Conservation (phyloP, 2,113 vertebrate species). For the Grallaria varia region DNA sequence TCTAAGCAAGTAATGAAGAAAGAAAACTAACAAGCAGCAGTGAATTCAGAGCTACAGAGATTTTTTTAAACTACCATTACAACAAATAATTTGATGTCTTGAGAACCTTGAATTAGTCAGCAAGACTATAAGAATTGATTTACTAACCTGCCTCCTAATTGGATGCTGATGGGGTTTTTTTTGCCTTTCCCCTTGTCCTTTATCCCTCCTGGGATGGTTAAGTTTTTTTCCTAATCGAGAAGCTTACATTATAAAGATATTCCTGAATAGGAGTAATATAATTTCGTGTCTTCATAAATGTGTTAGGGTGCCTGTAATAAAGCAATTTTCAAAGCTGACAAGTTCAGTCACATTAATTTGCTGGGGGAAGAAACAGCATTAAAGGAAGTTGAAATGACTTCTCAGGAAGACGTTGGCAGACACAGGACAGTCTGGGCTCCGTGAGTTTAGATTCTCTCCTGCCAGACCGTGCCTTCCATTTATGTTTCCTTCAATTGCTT, state of each 20-base stretch:
- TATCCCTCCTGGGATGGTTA: background rate
- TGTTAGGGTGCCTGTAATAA: background rate
- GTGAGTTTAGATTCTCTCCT: background rate
- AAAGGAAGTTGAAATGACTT: background rate
- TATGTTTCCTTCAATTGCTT: background rate
- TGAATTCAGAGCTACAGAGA: background rate
- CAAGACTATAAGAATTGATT: background rate
- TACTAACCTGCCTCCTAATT: background rate
- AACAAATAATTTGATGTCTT: background rate
- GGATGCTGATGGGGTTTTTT: background rate
- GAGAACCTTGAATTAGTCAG: background rate
- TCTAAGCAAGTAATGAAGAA: background rate
- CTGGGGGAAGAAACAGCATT: background rate
- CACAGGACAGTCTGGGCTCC: background rate
- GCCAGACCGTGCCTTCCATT: background rate
- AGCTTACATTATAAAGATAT: background rate
- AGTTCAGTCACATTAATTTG: background rate
- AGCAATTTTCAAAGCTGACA: background rate
- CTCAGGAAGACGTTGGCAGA: background rate
- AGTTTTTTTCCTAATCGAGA: background rate
- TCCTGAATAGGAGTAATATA: background rate
- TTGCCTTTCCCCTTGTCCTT: background rate
- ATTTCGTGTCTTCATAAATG: background rate
- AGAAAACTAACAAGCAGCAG: background rate
- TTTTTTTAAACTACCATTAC: background rate